Evolutionary conservation across 2,888 invertebrate genomes (phyloP).

Genomic region (Athrips mouffetella): DNA sequence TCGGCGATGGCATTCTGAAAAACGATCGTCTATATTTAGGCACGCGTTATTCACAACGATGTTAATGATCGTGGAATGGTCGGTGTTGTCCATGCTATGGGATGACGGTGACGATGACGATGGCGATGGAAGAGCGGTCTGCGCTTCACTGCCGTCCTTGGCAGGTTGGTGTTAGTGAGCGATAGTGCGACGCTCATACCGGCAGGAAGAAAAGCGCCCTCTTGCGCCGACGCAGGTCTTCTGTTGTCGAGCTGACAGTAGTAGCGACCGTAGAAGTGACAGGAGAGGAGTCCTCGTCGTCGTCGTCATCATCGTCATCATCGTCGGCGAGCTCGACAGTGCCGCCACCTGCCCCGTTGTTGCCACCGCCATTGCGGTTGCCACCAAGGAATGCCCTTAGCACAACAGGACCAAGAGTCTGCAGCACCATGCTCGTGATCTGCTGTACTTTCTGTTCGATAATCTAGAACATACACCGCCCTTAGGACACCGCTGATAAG

Average conservation of each 20-base stretch:
- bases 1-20: slow-evolving; percentile 64
- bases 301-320: slow-evolving; percentile 79
- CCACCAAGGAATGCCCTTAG: slow-evolving; percentile 80
- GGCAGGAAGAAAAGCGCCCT: slow-evolving; percentile 59
- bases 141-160: slow-evolving; percentile 68
- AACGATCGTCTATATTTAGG: slow-evolving; percentile 21
- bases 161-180: slow-evolving; percentile 70
- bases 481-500: slow-evolving; percentile 41
- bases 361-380: slow-evolving; percentile 60
- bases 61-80: slow-evolving; percentile 42
- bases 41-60: slow-evolving; percentile 13
- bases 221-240: slow-evolving; percentile 40
- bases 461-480: slow-evolving; percentile 78
- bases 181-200: slow-evolving; percentile 60
- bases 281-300: slow-evolving; percentile 61
- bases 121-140: slow-evolving; percentile 43
- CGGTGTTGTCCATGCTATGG: slow-evolving; percentile 33
- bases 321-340: slow-evolving; percentile 76
- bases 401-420: slow-evolving; percentile 86
- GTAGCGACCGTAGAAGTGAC: slow-evolving; percentile 32
- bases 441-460: slow-evolving; percentile 88
- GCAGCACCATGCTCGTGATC: slow-evolving; percentile 84
- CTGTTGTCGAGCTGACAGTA: slow-evolving; percentile 19
- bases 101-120: slow-evolving; percentile 32
- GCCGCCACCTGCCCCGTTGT: slow-evolving; percentile 54